phyloP scores from a whole-genome alignment of 2,797 vertebrate genomes.

The Protonibea diacanthus region DNA sequence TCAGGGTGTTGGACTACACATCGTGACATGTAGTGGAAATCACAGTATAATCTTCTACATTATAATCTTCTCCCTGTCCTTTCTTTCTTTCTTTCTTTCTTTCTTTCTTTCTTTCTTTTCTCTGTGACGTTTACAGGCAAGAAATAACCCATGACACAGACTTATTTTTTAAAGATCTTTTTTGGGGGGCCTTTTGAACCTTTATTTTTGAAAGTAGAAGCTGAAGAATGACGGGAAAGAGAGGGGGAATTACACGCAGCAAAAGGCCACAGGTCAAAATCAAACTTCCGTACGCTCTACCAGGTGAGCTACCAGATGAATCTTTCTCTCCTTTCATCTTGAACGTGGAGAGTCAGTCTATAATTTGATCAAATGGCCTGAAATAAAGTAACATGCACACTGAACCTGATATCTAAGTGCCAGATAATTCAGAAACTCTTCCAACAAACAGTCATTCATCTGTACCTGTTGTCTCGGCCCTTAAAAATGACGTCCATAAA shows the following conservation, averaged over 20 bases:
- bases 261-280: too few relatives aligned
- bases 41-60: not conserved
- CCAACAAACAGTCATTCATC: not conserved
- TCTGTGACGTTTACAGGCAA: not conserved
- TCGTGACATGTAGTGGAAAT: not conserved
- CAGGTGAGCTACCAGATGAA: not conserved
- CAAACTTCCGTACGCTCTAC: too few relatives aligned
- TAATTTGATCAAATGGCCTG: not conserved
- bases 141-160: not conserved
- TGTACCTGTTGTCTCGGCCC: too few relatives aligned
- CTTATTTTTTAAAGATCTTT: too few relatives aligned
- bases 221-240: too few relatives aligned
- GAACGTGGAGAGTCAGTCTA: not conserved
- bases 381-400: not conserved
- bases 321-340: not conserved
- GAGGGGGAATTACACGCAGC: too few relatives aligned
- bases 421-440: not conserved
- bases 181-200: too few relatives aligned
- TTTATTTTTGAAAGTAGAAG: too few relatives aligned
- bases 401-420: not conserved
- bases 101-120: not conserved
- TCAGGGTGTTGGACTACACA: not conserved
- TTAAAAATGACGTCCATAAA: not conserved
- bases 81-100: not conserved
- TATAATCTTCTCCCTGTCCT: not conserved